Conservation (phyloP, 2,113 vertebrate genomes). For the Thymallus thymallus region DNA sequence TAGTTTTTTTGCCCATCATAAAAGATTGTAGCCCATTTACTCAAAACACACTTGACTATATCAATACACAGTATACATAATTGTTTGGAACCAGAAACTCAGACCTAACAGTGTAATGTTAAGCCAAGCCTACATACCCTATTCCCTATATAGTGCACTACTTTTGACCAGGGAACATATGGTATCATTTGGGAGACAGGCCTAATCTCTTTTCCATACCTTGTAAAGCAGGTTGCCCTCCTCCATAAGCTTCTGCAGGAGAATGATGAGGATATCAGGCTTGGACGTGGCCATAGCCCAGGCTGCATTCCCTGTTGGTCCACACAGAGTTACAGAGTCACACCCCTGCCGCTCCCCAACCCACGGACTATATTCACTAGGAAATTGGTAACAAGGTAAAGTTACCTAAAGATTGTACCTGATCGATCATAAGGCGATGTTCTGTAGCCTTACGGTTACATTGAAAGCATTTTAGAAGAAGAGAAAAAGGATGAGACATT, state of each 20-base stretch:
- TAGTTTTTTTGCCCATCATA: too few species aligned
- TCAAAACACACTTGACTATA: not conserved
- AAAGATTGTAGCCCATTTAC: too few species aligned
- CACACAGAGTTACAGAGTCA: slow-evolving; percentile 11
- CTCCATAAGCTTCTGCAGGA: slow-evolving; percentile 98
- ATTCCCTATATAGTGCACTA: too few species aligned
- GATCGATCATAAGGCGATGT: slow-evolving; percentile 83
- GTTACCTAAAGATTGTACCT: slow-evolving; percentile 85
- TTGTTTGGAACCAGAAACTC: too few species aligned
- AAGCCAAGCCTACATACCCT: not conserved
- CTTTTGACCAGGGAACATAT: slow-evolving; percentile 31
- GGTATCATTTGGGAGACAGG: too few species aligned
- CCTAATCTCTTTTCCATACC: slow-evolving; percentile 67
- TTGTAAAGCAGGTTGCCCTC: slow-evolving; percentile 96
- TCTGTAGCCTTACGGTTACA: slow-evolving; percentile 81
- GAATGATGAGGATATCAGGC: slow-evolving; percentile 96
- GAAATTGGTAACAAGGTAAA: slow-evolving; percentile 68
- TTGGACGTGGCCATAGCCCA: slow-evolving; percentile 99
- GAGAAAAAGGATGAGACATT: slow-evolving; percentile 60
- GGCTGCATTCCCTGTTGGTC: slow-evolving; percentile 89
- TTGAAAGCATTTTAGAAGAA: slow-evolving; percentile 70
- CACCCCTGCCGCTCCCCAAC: not conserved
- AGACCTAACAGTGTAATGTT: not conserved
- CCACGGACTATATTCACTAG: slow-evolving; percentile 49
- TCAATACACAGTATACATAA: not conserved